These are phyloP conservation scores for Apodemia hepburni DNA, from an alignment of 2,888 invertebrate genomes.

Conservation along the genomic window DNA sequence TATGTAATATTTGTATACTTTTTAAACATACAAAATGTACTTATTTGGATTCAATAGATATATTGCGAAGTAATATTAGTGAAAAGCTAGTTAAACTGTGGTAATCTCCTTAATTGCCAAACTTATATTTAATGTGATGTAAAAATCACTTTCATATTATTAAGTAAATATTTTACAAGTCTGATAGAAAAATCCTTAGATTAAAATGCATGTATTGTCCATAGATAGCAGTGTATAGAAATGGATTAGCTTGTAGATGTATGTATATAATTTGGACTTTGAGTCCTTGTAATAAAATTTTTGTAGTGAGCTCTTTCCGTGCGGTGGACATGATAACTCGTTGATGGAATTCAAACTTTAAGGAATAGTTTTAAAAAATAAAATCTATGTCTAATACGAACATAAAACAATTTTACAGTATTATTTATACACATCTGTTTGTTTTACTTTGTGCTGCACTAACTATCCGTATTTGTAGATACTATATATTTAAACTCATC, in stretches of 20 bases:
- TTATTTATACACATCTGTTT: too few relatives aligned
- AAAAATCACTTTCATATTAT: conserved; percentile 16
- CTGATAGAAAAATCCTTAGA: conserved; percentile 5
- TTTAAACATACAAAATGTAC: conserved; percentile 10
- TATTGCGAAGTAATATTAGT: conserved; percentile 31
- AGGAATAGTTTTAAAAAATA: too few relatives aligned
- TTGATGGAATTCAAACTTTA: background rate
- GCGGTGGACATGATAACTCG: conserved; percentile 1
- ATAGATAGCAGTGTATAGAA: background rate
- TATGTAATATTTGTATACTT: conserved; percentile 5
- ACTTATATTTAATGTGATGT: conserved; percentile 50
- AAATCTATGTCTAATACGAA: too few relatives aligned
- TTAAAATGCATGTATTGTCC: conserved; percentile 3
- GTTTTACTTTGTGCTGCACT: too few relatives aligned
- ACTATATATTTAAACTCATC: too few relatives aligned
- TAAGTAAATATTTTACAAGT: conserved; percentile 16
- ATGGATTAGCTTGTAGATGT: conserved; percentile 4
- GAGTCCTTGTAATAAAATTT: conserved; percentile 7
- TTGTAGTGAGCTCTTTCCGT: conserved; percentile 3
- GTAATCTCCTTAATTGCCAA: conserved; percentile 79
- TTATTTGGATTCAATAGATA: conserved; percentile 24
- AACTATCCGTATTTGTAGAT: too few relatives aligned
- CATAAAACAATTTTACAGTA: too few relatives aligned
- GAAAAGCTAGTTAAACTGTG: conserved; percentile 59
- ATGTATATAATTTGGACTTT: conserved; percentile 5